These are phyloP conservation scores for Dasysyrphus albostriatus DNA, from an alignment of 2,888 invertebrate genomes.

Conservation along the genomic window DNA sequence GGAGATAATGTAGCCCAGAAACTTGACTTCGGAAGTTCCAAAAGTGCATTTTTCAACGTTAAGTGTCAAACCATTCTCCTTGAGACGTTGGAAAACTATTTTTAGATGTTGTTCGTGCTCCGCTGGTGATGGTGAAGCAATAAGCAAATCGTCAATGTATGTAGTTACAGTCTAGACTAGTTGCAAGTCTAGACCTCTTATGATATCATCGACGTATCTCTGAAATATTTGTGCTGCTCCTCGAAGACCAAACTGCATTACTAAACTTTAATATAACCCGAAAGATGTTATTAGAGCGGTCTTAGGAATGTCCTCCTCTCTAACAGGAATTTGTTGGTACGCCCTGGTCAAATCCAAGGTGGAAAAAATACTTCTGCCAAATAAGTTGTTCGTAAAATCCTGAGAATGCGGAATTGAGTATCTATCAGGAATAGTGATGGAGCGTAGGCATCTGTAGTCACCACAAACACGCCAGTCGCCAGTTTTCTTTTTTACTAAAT, in stretches of 20 bases:
- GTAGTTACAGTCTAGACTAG: no score
- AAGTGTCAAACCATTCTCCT: neutral
- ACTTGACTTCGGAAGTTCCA: neutral
- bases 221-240: constrained; percentile 6
- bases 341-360: neutral
- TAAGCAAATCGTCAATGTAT: neutral
- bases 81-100: neutral
- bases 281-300: neutral
- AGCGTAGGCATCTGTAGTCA: neutral
- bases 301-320: neutral
- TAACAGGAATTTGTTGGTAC: constrained; percentile 2
- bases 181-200: neutral
- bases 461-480: constrained; percentile 1
- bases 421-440: neutral
- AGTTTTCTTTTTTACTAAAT: constrained; percentile 1
- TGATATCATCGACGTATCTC: neutral
- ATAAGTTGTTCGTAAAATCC: neutral
- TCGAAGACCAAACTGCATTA: neutral
- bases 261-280: neutral
- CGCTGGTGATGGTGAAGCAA: neutral
- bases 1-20: neutral
- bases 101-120: neutral
- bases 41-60: neutral
- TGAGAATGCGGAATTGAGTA: neutral
- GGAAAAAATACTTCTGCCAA: neutral